phyloP scores from a whole-genome alignment of 1,140 invertebrate genomes.

The Apocrypta bakeri region DNA sequence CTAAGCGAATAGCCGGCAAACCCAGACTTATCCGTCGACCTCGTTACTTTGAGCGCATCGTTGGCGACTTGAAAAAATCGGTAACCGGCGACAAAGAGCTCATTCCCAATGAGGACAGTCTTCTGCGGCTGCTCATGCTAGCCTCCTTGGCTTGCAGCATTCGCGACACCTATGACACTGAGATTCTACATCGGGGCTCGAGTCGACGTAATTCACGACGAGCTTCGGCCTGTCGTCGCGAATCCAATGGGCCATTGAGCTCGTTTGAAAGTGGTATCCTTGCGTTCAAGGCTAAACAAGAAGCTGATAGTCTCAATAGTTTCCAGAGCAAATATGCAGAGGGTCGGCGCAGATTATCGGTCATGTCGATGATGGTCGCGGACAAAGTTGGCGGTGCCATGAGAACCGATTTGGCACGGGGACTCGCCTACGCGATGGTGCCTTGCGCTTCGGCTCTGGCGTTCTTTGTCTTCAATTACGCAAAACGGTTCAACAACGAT shows the following conservation, averaged over 20 bases:
- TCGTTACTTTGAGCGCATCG: slow-evolving; percentile 43
- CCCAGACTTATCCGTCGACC: slow-evolving; percentile 20
- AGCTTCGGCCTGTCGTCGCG: background rate
- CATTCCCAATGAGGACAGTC: background rate
- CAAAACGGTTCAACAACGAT: slow-evolving; percentile 16
- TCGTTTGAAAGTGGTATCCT: background rate
- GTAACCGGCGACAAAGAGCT: background rate
- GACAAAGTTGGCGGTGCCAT: slow-evolving; percentile 61
- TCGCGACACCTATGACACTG: slow-evolving; percentile 45
- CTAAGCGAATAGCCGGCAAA: background rate
- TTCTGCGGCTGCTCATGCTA: slow-evolving; percentile 23
- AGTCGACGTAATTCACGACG: slow-evolving; percentile 30
- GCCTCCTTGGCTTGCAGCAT: slow-evolving; percentile 28
- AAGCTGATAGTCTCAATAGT: background rate
- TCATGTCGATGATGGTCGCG: slow-evolving; percentile 63
- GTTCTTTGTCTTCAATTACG: slow-evolving; percentile 49
- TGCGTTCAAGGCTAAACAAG: slow-evolving; percentile 8
- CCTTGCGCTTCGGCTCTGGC: slow-evolving; percentile 63
- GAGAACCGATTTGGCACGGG: slow-evolving; percentile 62
- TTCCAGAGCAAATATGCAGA: slow-evolving; percentile 42
- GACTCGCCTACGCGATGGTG: slow-evolving; percentile 64
- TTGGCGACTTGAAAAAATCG: background rate
- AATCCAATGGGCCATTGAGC: background rate
- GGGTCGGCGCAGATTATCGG: slow-evolving; percentile 60
- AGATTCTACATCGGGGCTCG: slow-evolving; percentile 45